Base-by-base conservation (phyloP, 2,888 invertebrate species). In the Itoplectis maculator region DNA sequence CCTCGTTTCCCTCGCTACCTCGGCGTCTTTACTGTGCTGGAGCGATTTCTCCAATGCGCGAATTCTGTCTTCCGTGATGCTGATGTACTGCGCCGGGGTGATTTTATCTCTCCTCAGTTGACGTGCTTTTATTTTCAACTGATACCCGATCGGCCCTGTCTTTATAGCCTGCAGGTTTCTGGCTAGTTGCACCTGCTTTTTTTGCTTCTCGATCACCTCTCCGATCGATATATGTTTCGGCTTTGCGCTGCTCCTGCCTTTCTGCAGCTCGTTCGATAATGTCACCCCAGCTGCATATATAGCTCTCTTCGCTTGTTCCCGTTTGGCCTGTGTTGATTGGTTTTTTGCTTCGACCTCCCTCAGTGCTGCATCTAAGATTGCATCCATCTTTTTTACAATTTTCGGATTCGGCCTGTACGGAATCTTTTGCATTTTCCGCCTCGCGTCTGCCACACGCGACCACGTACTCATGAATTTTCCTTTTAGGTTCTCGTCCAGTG, bases 381-480 rank as follows among this genome's bases (percentile, higher is more conserved):
- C 65, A 8, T 66, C 47, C 3, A 47, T 15, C 29, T 47, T 29
- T 7, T 6, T n/a, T 0, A 66, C 45, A 0, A 66, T 2, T 8
- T 8, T 1, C 15, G 8, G 11, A 9, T 49, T 59, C 15, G 18
- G 15, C 0, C 35, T 11, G 8, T 0, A 1, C 0, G 11, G 0
- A 0, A 56, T 20, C 4, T 42, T 56, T 5, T 59, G 40, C 11
- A 72, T 59, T 59, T 72, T 59, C 42, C 59, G 72, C 5, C 72
- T 72, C 72, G 0, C 72, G 45, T 72, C 72, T 72, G 59, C 42
- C 56, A 59, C 59, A 72, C 45, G 59, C 23, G 72, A 72, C 72
- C 56, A 72, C 72, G 72, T 72, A 56, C 72, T 72, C 20, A 56
- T 20, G 11, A 59, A 72, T 56, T 42, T 72, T 13, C 8, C 20